Evolutionary conservation across 2,797 vertebrate species (phyloP), one percentile per base, ranked within the genome.

Genomic region (Crocodylus rhombifer): DNA sequence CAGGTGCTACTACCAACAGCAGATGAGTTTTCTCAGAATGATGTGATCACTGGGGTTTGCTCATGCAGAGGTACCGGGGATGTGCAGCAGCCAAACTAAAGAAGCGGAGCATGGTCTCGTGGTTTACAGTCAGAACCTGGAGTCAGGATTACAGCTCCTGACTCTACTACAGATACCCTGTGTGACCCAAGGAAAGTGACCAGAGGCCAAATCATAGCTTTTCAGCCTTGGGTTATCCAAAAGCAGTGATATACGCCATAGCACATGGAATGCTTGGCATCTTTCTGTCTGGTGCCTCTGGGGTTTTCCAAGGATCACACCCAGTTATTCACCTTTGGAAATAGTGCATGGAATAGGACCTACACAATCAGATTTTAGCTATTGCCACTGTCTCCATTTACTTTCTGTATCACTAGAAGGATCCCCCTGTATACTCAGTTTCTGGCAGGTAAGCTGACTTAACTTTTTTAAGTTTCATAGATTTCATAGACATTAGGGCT

Each of bases 21-120:
- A 93, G 85, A 75, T 83, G 64, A 28, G 33, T 30, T 65, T 67
- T 65, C 65, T 76, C 57, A 83, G 86, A 87, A 86, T 76, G 64
- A 63, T 71, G 10, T 58, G 75, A 75, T 7, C 69, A 87, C 74
- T 64, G 17, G 51, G 67, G 55, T 86, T 82, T 88, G 51, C 73
- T 77, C 62, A 55, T 85, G 69, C n/a, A 82, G 67, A 57, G 17
- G 16, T 21, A n/a, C 84, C 58, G 15, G 25, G 33, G 57, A 77
- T 64, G 57, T 80, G 56, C 18, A 77, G 14, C 57, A 82, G 57
- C 51, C 33, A 23, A 30, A 64, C 28, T 20, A 7, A 57, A 57
- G 42, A 30, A 30, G 25, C 20, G 25, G 77, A 63, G 18, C 9
- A n/a, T 61, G 11, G 21, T 26, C 73, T 62, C 36, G 58, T 5